phyloP scores from a whole-genome alignment of 2,888 invertebrate genomes.

The Harmothoe impar region DNA sequence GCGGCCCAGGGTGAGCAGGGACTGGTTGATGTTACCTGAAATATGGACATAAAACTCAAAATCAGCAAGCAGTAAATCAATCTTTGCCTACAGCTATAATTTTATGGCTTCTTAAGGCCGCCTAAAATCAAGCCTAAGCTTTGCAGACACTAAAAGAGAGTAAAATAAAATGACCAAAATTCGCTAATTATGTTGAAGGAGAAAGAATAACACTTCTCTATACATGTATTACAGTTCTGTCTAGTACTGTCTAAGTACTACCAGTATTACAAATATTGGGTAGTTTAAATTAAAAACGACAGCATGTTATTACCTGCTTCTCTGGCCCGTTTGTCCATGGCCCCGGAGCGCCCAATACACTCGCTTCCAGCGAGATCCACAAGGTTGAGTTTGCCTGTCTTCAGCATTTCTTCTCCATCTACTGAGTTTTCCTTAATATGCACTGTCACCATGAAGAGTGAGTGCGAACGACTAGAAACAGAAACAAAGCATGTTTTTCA shows the following conservation, averaged over 20 bases:
- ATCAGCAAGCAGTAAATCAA: conserved; percentile 19
- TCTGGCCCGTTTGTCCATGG: conserved; percentile 93
- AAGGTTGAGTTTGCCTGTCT: conserved; percentile 97
- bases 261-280: too few relatives aligned
- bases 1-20: conserved; percentile 94
- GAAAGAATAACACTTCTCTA: too few relatives aligned
- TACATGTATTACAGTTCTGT: too few relatives aligned
- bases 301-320: conserved; percentile 92
- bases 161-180: too few relatives aligned
- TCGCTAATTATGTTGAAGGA: too few relatives aligned
- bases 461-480: conserved; percentile 93
- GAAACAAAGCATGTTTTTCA: neutral
- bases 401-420: conserved; percentile 95
- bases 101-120: too few relatives aligned
- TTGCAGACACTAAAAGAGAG: too few relatives aligned
- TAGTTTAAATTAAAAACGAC: too few relatives aligned
- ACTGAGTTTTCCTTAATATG: conserved; percentile 94
- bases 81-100: too few relatives aligned
- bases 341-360: conserved; percentile 97
- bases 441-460: conserved; percentile 96
- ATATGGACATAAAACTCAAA: too few relatives aligned
- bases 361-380: conserved; percentile 99
- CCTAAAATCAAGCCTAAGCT: too few relatives aligned
- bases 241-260: too few relatives aligned
- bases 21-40: conserved; percentile 94